Evolutionary conservation across 2,797 vertebrate species (phyloP), one percentile per base, ranked within the genome.

Genomic region (Gymnothorax javanicus): DNA sequence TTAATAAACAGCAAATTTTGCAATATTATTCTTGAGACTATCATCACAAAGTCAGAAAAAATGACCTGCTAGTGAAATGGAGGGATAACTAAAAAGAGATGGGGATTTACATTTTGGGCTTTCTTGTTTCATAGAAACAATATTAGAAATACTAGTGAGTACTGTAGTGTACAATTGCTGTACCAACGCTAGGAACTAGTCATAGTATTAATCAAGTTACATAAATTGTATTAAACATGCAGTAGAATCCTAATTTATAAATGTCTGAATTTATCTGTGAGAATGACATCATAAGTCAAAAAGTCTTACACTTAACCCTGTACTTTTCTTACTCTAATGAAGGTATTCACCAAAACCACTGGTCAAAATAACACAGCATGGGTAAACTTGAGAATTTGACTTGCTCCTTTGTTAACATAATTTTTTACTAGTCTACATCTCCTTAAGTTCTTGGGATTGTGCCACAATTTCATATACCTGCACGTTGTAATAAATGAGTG

Each of bases 181-280:
- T 77, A 50, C 33, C 20, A 77, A 20, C 52, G 17, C 2, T 25
- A 33, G 25, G 12, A 50, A 50, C 20, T 77, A 52, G 33, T 59
- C 7, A 43, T 43, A 43, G 33, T 43, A 43, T 43, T 43, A 43
- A 75, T 50, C 81, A 57, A 15, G 11, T 25, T n/a, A 15, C 56
- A 20, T 20, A 62, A 82, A 12, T 82, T 56, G 33, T 20, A 23
- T 50, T 77, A 12, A 15, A 82, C 84, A 75, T 12, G 9, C 11
- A 15, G 33, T 43, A 43, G 54, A 23, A 25, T 58, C n/a, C 25
- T 88, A 23, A 89, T 33, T 52, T 89, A 56, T 86, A 88, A 52
- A 79, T 89, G 62, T 64, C 91, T 58, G 60, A 77, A 50, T 90
- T 75, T 77, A 88, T 84, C 11, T 59, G 9, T 43, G 7, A 56